Conservation (phyloP, 2,888 invertebrate species). For the Tromatobia lineatoria region DNA sequence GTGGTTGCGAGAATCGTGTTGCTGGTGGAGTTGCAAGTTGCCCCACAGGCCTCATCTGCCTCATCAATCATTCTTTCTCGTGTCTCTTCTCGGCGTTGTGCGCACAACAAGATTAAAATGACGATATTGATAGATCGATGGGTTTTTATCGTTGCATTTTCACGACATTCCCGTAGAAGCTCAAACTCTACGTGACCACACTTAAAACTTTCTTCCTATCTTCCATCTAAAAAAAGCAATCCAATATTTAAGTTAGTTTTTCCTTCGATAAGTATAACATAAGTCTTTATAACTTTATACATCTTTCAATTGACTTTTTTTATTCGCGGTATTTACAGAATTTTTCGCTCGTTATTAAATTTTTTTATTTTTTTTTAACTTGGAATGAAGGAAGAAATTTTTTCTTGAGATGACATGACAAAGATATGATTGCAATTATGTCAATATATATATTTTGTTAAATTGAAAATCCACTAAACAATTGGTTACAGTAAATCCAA, state of each 20-base stretch:
- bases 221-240: neutral
- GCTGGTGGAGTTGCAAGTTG: constrained; percentile 45
- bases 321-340: too few species aligned
- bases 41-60: constrained; percentile 54
- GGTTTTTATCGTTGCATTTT: constrained; percentile 52
- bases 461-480: too few species aligned
- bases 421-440: too few species aligned
- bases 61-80: constrained; percentile 70
- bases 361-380: too few species aligned
- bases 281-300: neutral
- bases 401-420: too few species aligned
- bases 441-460: too few species aligned
- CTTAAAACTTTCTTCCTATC: neutral
- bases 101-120: constrained; percentile 68
- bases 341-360: too few species aligned
- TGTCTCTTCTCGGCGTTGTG: constrained; percentile 54
- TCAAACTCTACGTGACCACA: neutral
- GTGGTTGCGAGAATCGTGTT: constrained; percentile 17
- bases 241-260: too few species aligned
- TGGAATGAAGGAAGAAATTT: too few species aligned
- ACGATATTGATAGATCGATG: constrained; percentile 67
- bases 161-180: constrained; percentile 14
- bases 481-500: too few species aligned
- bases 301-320: neutral
- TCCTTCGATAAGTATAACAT: neutral